Conservation (phyloP, 2,888 invertebrate genomes). For the Ariolimax columbianus region DNA sequence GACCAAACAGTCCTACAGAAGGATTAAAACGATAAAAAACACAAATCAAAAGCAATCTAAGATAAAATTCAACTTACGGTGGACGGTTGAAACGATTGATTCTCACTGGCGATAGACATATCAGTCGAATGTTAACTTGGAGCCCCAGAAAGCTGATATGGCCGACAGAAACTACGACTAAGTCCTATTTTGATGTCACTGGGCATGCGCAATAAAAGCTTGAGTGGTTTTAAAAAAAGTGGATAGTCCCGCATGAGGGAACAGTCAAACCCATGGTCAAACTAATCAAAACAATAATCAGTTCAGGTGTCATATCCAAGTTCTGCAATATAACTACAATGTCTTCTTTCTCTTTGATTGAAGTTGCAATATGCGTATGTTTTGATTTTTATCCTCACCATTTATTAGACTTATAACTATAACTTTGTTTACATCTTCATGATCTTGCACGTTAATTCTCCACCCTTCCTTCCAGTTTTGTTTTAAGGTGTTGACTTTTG, state of each 20-base stretch:
- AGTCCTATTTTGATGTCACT: constrained; percentile 62
- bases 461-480: too few species aligned
- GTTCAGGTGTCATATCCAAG: too few species aligned
- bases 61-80: constrained; percentile 34
- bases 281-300: too few species aligned
- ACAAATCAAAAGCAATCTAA: neutral
- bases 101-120: constrained; percentile 34
- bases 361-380: too few species aligned
- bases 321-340: too few species aligned
- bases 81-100: constrained; percentile 19
- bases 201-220: constrained; percentile 65
- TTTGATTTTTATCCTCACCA: too few species aligned
- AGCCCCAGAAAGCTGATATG: constrained; percentile 29
- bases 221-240: neutral
- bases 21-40: neutral
- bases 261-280: too few species aligned
- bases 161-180: constrained; percentile 38
- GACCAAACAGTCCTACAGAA: neutral
- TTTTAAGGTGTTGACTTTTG: too few species aligned
- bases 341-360: too few species aligned
- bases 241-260: neutral
- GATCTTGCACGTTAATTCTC: too few species aligned
- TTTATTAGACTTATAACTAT: too few species aligned
- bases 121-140: neutral
- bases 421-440: too few species aligned